These are phyloP conservation scores for Drosophila kanekoi DNA, from an alignment of 2,888 invertebrate species.

Conservation along the genomic window DNA sequence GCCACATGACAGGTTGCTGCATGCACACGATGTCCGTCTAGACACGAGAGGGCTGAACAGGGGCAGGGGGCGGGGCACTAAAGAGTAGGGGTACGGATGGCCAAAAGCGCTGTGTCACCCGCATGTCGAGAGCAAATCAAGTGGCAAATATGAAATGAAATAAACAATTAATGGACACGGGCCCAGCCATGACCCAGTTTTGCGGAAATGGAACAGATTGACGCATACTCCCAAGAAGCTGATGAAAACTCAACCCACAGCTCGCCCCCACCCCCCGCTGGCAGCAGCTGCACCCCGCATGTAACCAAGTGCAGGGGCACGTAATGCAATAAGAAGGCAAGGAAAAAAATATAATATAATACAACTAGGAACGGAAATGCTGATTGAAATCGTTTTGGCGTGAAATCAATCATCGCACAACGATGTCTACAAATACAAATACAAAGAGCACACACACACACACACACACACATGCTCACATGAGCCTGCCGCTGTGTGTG, in stretches of 20 bases:
- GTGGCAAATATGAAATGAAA: constrained; percentile 51
- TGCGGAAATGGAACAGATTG: constrained; percentile 53
- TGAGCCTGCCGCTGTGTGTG: constrained; percentile 37
- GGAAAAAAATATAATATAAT: constrained; percentile 25
- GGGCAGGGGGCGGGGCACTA: too few relatives aligned
- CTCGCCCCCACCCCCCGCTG: not conserved
- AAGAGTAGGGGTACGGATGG: not conserved
- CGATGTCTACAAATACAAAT: constrained; percentile 51
- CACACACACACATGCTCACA: not conserved
- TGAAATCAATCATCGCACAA: constrained; percentile 82
- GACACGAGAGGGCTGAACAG: constrained; percentile 12
- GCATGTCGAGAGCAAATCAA: constrained; percentile 54
- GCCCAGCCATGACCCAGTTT: constrained; percentile 68
- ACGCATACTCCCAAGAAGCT: constrained; percentile 44
- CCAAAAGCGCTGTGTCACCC: constrained; percentile 50
- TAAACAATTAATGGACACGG: constrained; percentile 48
- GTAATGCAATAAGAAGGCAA: constrained; percentile 62
- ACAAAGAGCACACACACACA: constrained; percentile 11
- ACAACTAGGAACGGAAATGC: constrained; percentile 71
- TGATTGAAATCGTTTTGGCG: constrained; percentile 83
- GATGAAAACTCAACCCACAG: not conserved
- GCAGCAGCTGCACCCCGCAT: constrained; percentile 35
- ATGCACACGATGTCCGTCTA: constrained; percentile 42
- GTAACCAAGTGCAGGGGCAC: constrained; percentile 28
- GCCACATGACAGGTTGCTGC: constrained; percentile 60